phyloP scores from a whole-genome alignment of 2,797 vertebrate species.

The Lepilemur septentrionalis region DNA sequence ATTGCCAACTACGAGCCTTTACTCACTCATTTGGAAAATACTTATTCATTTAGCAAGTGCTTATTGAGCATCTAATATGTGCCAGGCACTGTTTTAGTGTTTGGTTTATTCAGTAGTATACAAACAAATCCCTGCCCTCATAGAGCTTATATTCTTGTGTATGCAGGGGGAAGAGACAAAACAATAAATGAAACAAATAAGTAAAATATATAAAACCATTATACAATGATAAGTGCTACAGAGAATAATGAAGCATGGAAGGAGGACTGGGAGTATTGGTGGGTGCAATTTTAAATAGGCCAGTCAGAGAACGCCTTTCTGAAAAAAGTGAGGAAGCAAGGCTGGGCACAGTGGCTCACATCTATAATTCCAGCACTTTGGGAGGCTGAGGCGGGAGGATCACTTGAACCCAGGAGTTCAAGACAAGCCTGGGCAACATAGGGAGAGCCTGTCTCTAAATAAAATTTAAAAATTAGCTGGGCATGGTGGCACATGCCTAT shows the following conservation, averaged over 20 bases:
- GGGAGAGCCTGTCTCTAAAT: too few species aligned
- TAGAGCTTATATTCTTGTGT: neutral
- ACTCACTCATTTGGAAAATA: neutral
- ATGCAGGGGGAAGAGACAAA: neutral
- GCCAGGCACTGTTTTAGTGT: neutral
- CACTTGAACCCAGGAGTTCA: too few species aligned
- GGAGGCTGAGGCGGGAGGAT: too few species aligned
- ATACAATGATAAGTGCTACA: neutral
- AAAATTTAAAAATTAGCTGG: too few species aligned
- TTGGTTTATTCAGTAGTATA: neutral
- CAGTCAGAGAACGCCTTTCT: neutral
- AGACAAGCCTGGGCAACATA: too few species aligned
- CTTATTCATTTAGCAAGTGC: neutral
- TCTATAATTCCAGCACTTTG: too few species aligned
- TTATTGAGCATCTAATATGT: neutral
- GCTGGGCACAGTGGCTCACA: too few species aligned
- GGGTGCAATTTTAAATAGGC: neutral
- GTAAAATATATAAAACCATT: neutral
- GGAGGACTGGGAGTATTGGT: neutral
- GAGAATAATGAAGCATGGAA: neutral
- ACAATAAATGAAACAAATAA: neutral
- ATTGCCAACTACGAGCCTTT: neutral
- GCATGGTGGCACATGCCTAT: too few species aligned
- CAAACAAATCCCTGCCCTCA: neutral
- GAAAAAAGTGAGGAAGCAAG: neutral